Evolutionary conservation across 2,888 invertebrate species (phyloP).

Genomic region (Tenthredo distinguenda): DNA sequence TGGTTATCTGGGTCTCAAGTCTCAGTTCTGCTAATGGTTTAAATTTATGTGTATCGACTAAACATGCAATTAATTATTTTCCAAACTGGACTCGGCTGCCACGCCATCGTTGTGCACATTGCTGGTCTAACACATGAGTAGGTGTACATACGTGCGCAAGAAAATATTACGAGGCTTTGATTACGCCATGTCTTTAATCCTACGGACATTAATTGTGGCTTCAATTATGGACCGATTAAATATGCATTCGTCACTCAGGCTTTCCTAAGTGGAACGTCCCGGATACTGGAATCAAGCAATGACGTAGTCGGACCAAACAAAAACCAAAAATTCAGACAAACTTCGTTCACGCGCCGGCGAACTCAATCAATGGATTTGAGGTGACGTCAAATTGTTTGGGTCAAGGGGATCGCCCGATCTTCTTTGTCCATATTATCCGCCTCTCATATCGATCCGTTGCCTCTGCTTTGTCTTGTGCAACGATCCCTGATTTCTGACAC

Average conservation of each 20-base stretch:
- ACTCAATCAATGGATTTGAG: background rate
- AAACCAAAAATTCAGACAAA: background rate
- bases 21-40: conserved; percentile 3
- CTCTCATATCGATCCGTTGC: background rate
- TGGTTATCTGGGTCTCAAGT: conserved; percentile 11
- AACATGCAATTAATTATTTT: conserved; percentile 23
- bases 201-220: background rate
- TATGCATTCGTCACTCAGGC: background rate
- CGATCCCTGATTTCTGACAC: background rate
- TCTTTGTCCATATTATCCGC: background rate
- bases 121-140: background rate
- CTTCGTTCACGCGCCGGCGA: background rate
- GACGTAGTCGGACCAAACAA: no score
- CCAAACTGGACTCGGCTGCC: background rate
- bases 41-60: conserved; percentile 21
- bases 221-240: conserved; percentile 18
- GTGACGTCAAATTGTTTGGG: conserved; percentile 3
- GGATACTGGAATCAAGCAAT: background rate
- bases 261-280: conserved; percentile 18
- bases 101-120: background rate
- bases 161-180: background rate
- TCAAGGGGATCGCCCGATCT: background rate
- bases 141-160: background rate
- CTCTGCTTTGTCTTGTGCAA: conserved; percentile 4
- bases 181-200: conserved; percentile 1